Base-by-base conservation (phyloP, 2,113 vertebrate species). In the Enhydra lutris region DNA sequence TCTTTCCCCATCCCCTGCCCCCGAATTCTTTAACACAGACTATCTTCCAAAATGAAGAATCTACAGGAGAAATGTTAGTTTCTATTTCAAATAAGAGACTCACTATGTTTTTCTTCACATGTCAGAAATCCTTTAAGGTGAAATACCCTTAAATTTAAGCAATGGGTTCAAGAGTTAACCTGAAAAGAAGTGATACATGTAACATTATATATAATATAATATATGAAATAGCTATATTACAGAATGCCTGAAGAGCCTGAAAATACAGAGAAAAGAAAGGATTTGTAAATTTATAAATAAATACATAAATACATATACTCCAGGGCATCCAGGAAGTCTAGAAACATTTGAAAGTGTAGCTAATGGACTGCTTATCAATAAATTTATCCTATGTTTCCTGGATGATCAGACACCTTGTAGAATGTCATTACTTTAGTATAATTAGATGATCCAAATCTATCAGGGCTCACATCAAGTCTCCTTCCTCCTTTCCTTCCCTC, bases 21-120 rank as follows among this genome's bases (percentile, higher is more conserved):
- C 57, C 18, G 65, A 95, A 91, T 89, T 91, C 21, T 93, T 94
- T 89, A 92, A 82, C 18, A 81, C 47, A 63, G 47, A 42, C 1
- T 87, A 95, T 80, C 24, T 24, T 36, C 71, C 67, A 39, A 65
- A 74, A 24, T 55, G 4, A 96, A 92, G 65, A 91, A 36, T 29
- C 45, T 83, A 47, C 1, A 76, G 34, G 55, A 80, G 71, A 93
- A 85, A 74, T 23, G 36, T 91, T 67, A 69, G 88, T 63, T 96
- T 87, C 82, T 95, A 65, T 61, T 82, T 96, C 45, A 89, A 95
- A 96, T 76, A 96, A 93, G 83, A 79, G n/a, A 45, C 4, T 95
- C 80, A 24, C 47, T 86, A 78, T 6, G 73, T 88, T 93, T 95
- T 91, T 91, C 52, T 95, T 69, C 83, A 92, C 93, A 82, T 10